Conservation (phyloP, 1,140 invertebrate genomes). For the Steinernema feltiae region DNA sequence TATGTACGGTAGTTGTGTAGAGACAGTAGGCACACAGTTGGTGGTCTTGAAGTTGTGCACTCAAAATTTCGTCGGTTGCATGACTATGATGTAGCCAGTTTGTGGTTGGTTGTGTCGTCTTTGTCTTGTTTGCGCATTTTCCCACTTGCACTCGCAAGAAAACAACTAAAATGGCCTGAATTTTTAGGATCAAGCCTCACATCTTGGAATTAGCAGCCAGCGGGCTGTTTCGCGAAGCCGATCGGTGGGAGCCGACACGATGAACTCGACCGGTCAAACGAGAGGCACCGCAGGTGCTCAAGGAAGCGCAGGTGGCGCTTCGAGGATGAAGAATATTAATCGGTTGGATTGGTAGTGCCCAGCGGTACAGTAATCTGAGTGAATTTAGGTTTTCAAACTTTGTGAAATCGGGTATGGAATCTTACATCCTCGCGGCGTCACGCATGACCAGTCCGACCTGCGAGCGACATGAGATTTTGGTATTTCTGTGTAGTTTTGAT, state of each 20-base stretch:
- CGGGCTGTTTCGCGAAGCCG: conserved; percentile 34
- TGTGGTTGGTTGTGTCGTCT: no score
- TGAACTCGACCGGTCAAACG: conserved; percentile 23
- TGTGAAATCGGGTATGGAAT: conserved; percentile 82
- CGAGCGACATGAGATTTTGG: conserved; percentile 72
- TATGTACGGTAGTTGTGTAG: no score
- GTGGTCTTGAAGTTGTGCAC: no score
- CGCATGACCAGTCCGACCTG: conserved; percentile 69
- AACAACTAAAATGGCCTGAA: not conserved
- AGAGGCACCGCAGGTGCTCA: not conserved
- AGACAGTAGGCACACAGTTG: no score
- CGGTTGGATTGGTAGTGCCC: conserved; percentile 17
- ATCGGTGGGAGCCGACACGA: conserved; percentile 43
- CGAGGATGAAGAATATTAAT: conserved; percentile 49
- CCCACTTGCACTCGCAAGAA: no score
- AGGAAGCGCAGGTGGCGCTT: conserved; percentile 17
- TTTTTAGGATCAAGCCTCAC: not conserved
- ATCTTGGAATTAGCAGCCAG: not conserved
- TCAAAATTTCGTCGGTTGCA: no score
- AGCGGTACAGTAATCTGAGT: no score
- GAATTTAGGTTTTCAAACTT: conserved; percentile 77
- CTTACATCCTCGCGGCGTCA: conserved; percentile 76
- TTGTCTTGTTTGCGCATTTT: no score
- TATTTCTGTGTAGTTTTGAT: conserved; percentile 42
- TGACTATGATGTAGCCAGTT: no score